Evolutionary conservation across 2,888 invertebrate species (phyloP).

Genomic region (Leptarthrus brevirostris): DNA sequence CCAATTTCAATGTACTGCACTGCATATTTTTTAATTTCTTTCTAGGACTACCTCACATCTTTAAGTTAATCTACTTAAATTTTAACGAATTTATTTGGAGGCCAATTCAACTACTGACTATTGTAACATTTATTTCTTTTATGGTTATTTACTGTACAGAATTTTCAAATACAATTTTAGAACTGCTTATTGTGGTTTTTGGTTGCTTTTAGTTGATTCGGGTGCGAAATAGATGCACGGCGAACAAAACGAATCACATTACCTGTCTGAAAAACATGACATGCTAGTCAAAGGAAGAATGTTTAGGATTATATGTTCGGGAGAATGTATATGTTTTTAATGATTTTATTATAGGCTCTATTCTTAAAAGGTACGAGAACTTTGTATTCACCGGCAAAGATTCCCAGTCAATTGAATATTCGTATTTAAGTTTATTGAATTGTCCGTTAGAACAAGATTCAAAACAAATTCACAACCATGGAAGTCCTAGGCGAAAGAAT

Average conservation of each 20-base stretch:
- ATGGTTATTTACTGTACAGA: not conserved
- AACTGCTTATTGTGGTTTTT: too few relatives aligned
- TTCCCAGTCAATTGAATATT: conserved; percentile 66
- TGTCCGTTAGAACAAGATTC: conserved; percentile 62
- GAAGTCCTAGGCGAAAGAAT: too few relatives aligned
- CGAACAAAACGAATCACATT: conserved; percentile 63
- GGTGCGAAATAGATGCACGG: conserved; percentile 68
- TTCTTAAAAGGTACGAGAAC: conserved; percentile 68
- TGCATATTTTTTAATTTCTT: conserved; percentile 46
- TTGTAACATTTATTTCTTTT: not conserved
- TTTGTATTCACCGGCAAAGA: conserved; percentile 60
- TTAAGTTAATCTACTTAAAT: conserved; percentile 17
- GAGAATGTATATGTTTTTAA: conserved; percentile 68
- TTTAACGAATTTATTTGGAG: conserved; percentile 21
- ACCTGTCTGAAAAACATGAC: conserved; percentile 61
- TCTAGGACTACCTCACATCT: conserved; percentile 41
- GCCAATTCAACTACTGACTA: not conserved
- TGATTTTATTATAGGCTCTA: conserved; percentile 67
- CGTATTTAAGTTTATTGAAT: conserved; percentile 56
- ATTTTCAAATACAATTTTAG: not conserved
- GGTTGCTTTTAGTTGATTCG: conserved; percentile 59
- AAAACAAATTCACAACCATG: conserved; percentile 69
- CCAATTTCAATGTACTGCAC: not conserved
- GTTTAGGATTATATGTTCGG: conserved; percentile 69
- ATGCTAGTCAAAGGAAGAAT: conserved; percentile 67